Evolutionary conservation across 1,140 invertebrate species (phyloP), one percentile per base, ranked within the genome.

Genomic region (Drosophila ohnishii): DNA sequence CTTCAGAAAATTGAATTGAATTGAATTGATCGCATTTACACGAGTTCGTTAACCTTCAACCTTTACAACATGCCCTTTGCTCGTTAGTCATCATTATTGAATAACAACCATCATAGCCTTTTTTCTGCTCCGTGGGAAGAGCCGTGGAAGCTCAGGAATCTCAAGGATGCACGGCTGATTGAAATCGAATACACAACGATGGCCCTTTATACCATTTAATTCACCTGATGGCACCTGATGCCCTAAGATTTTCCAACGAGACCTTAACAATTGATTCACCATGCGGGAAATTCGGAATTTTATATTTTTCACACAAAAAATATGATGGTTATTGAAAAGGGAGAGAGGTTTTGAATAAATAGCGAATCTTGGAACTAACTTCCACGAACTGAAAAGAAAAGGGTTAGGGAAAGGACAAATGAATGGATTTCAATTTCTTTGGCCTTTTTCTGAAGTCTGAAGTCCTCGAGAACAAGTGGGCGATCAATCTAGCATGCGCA

Each of bases 91-190:
- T 80, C 10, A 48, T 80, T 34, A 57, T 61, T 16, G 37, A 69
- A 53, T 70, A 42, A 39, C 63, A 57, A 67, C 64, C 67, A 67
- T 75, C 45, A 40, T 50, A 13, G 45, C 39, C 50, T 32, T 61
- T 64, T 58, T 44, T 28, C 13, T 14, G 44, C 8, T 60, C 44
- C 83, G 83, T 86, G 83, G 84, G 83, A 86, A 82, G 64, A 53
- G 28, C 28, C 50, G 19, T 66, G 78, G 69, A 78, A 82, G 82
- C 71, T 78, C 66, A 82, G 13, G 19, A 22, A 53, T 35, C 75
- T 86, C 53, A 79, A 87, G 83, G 83, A 86, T 86, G 61, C 64
- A 83, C 59, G 83, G 71, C 75, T 86, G 79, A 83, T 79, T 87
- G 79, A 76, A 64, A 86, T 79, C 70, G 83, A 87, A 86, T 87